These are phyloP conservation scores for Dicranocentrus wangi DNA, from an alignment of 2,888 invertebrate species.

Conservation along the genomic window DNA sequence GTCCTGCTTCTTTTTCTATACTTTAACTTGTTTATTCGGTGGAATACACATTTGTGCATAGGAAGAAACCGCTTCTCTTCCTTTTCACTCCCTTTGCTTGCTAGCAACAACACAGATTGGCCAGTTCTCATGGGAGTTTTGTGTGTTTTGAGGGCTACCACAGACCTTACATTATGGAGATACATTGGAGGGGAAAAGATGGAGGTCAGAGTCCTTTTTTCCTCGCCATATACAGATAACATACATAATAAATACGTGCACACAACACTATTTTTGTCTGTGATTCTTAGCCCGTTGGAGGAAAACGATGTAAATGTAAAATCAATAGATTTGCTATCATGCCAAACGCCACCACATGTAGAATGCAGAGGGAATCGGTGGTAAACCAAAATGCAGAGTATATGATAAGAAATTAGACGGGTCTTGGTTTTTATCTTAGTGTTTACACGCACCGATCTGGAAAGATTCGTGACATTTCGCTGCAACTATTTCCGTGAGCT, in stretches of 20 bases:
- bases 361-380: background rate
- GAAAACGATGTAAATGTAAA: constrained; percentile 38
- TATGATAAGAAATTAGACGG: background rate
- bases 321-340: constrained; percentile 29
- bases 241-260: constrained; percentile 28
- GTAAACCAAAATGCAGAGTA: constrained; percentile 1
- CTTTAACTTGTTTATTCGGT: no score
- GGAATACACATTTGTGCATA: no score
- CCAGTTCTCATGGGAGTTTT: constrained; percentile 4
- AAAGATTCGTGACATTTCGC: constrained; percentile 76
- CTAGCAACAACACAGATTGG: background rate
- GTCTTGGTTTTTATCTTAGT: constrained; percentile 9
- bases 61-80: background rate
- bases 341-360: no score
- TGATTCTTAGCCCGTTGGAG: background rate
- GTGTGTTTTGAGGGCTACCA: constrained; percentile 1
- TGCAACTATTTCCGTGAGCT: constrained; percentile 75
- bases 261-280: background rate
- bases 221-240: background rate
- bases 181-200: no score
- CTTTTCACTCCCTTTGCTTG: background rate
- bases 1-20: no score
- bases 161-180: no score
- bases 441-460: constrained; percentile 75
- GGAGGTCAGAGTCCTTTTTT: constrained; percentile 14